These are phyloP conservation scores for Stenchaetothrips biformis DNA, from an alignment of 2,888 invertebrate genomes.

Conservation along the genomic window DNA sequence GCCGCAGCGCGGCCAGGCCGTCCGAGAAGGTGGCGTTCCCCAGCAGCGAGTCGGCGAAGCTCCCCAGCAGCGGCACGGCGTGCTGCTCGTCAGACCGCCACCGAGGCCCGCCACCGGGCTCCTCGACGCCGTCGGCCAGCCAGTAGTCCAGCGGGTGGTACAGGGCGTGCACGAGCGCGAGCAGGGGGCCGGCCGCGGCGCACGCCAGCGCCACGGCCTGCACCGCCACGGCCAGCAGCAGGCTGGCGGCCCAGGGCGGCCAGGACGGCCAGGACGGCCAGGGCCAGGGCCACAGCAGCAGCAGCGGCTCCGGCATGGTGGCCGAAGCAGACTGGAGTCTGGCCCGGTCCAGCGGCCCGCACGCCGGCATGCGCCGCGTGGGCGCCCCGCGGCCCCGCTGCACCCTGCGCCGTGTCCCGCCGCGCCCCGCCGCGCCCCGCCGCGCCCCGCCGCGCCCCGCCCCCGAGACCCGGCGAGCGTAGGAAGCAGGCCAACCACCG, in stretches of 20 bases:
- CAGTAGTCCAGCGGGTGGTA: not conserved
- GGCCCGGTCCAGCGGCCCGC: not conserved
- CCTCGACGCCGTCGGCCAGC: not conserved
- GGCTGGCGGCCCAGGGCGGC: too few species aligned
- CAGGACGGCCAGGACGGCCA: not conserved
- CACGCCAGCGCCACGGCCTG: not conserved
- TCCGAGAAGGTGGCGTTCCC: not conserved
- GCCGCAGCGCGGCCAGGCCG: not conserved
- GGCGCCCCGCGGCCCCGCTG: not conserved
- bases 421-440: not conserved
- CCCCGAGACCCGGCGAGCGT: too few species aligned
- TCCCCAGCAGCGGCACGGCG: conserved; percentile 13
- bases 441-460: too few species aligned
- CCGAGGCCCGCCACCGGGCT: too few species aligned
- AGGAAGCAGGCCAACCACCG: too few species aligned
- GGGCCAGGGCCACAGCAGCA: not conserved
- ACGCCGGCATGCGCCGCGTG: not conserved
- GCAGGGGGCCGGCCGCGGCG: not conserved
- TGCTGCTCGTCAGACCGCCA: not conserved
- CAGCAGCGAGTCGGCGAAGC: not conserved
- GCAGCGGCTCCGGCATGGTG: not conserved
- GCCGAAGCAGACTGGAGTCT: not conserved
- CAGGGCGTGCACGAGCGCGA: not conserved
- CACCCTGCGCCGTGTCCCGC: not conserved
- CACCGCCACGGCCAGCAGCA: not conserved